Evolutionary conservation across 2,888 invertebrate genomes (phyloP), one percentile per base, ranked within the genome.

Genomic region (Sinohyriopsis cumingii): DNA sequence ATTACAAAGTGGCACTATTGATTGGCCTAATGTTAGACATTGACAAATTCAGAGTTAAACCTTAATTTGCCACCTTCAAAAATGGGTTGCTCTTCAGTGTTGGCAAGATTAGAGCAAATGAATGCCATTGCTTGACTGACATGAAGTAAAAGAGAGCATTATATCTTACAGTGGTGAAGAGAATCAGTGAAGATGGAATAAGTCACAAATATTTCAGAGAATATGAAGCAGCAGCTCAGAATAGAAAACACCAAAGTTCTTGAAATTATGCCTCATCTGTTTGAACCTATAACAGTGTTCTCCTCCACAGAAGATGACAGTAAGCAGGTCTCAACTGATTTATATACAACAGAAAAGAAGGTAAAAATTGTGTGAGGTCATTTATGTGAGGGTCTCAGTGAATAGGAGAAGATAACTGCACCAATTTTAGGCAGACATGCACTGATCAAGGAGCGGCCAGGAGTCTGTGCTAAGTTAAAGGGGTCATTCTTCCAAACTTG

Each of bases 381-480:
- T 7, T 7, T 33, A 33, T 33, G 6, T 33, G 33, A 62, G 4
- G 62, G 62, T 15, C 62, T 62, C 62, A 4, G 62, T 28, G 62
- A 62, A 18, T 33, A n/a, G 7, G 62, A 33, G 45, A 62, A n/a
- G 15, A 22, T 62, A 19, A 28, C 45, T 62, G 62, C 62, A 15
- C 62, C 62, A 33, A 33, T 62, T 33, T 12, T 33, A 25, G 22
- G 28, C 62, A 62, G 6, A 60, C 5, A n/a, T 22, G 62, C 28
- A 15, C 45, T 62, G 45, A 22, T 62, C 2, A 62, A 62, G 45
- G 62, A 62, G 28, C 12, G 45, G 3, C 33, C 62, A 5, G 62
- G 62, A 33, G 25, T 62, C 45, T 62, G 62, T 62, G 60, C 60
- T n/a, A 60, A 9, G 24, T 1, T 15, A n/a, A 60, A 60, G 60